A percentile compares a stretch with the other conserved stretches of the same genome.
Conservation (phyloP, 2,113 vertebrate species). For the Lanius collurio region DNA sequence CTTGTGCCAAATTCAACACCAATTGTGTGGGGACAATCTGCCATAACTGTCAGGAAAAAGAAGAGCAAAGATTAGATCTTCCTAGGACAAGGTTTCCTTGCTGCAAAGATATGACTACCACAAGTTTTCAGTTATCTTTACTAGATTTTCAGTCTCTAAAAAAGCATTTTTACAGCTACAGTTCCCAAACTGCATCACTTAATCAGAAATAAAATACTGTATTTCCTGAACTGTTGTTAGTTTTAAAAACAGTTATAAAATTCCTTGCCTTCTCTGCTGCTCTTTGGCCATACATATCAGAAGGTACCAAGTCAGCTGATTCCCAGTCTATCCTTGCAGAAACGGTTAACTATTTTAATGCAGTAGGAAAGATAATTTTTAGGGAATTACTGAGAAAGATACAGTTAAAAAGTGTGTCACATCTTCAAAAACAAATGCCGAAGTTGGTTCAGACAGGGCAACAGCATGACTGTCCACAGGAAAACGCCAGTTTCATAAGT, state of each 20-base stretch:
- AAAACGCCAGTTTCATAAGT: not conserved
- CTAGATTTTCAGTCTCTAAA: not conserved
- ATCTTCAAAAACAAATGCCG: not conserved
- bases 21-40: conserved; percentile 98
- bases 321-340: not conserved
- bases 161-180: not conserved
- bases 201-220: not conserved
- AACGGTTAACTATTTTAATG: not conserved
- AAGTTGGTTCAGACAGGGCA: not conserved
- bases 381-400: not conserved
- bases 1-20: conserved; percentile 97
- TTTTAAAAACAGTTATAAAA: not conserved
- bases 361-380: not conserved
- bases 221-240: not conserved
- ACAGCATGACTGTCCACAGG: not conserved
- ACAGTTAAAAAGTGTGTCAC: not conserved
- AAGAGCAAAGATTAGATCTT: conserved; percentile 20
- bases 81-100: not conserved
- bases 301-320: not conserved
- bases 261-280: not conserved
- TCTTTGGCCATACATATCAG: not conserved
- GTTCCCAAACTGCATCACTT: not conserved
- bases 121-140: not conserved
- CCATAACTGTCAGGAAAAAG: conserved; percentile 86
- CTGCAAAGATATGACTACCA: not conserved